Evolutionary conservation across 2,113 vertebrate species (phyloP), one percentile per base, ranked within the genome.

Genomic region (Tapirus terrestris): DNA sequence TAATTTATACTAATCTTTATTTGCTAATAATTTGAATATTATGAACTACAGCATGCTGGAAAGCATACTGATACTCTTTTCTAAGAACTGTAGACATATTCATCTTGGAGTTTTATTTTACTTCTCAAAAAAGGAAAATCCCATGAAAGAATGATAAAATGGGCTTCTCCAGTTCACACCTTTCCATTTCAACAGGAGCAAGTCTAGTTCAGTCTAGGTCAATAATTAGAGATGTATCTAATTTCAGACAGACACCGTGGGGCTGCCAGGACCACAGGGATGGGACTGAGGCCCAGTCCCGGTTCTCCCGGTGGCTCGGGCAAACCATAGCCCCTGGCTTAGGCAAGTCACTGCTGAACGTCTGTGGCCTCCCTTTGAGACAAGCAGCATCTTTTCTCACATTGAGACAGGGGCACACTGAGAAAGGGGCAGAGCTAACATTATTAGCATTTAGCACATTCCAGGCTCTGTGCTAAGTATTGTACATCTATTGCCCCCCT

Each of bases 1-100:
- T 97, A 98, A 96, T 98, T 97, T 98, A 98, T 98, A 88, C 90
- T 96, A 79, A 98, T 80, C 84, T 63, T 88, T 98, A 98, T 98
- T 98, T 98, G 97, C 84, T 79, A 96, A 97, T 96, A 53, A 96
- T 94, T 97, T 96, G 77, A 98, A 97, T 95, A 91, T 88, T 95
- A 92, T 63, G 92, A 92, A 98, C 76, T 2, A 48, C 1, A 5
- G 80, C 12, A 9, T 4, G 21, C 65, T 20, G 39, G 27, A 31
- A 65, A 94, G 76, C 96, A 96, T 98, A 93, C 84, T 79, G 92
- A 97, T 94, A 56, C 13, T 36, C 31, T 58, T 27, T 60, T 83
- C 67, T 27, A 16, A 84, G 51, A 18, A 8, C 33, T 25, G 9
- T 18, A 45, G 13, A 36, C 77, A 12, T 80, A 36, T 27, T 94